phyloP scores from a whole-genome alignment of 2,113 vertebrate species.

The Dissostichus mawsoni region DNA sequence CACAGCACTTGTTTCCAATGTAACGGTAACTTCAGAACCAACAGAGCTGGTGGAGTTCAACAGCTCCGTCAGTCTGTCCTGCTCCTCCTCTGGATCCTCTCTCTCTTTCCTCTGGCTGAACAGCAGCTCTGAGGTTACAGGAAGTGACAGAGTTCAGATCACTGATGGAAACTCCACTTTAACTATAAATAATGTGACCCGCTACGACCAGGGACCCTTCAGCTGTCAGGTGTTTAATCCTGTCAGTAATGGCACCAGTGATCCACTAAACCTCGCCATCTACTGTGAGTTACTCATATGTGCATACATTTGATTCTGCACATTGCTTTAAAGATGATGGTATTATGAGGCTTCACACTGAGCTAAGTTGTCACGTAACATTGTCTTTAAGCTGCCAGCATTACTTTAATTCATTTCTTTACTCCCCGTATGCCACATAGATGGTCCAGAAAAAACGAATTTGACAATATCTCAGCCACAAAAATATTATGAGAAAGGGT shows the following conservation, averaged over 20 bases:
- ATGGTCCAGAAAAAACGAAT: not conserved
- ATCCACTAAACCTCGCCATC: not conserved
- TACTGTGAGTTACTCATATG: not conserved
- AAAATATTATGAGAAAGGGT: constrained; percentile 46
- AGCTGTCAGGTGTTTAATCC: constrained; percentile 11
- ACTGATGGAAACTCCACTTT: constrained; percentile 42
- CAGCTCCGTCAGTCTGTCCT: constrained; percentile 42
- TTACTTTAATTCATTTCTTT: not conserved
- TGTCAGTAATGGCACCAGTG: not conserved
- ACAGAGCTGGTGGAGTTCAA: constrained; percentile 52
- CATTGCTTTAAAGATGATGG: not conserved
- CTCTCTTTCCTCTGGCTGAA: constrained; percentile 69
- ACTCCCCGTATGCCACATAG: not conserved
- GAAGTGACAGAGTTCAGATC: constrained; percentile 64
- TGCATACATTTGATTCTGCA: not conserved
- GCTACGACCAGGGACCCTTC: constrained; percentile 58
- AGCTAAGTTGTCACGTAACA: not conserved
- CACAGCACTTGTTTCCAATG: constrained; percentile 38
- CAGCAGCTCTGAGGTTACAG: constrained; percentile 60
- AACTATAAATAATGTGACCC: constrained; percentile 54
- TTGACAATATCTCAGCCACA: constrained; percentile 22
- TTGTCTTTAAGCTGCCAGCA: not conserved
- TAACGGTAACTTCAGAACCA: not conserved
- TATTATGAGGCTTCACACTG: not conserved
- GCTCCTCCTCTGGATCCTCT: constrained; percentile 60